Evolutionary conservation across 1,140 invertebrate genomes (phyloP).

Genomic region (Drosophila sp.): DNA sequence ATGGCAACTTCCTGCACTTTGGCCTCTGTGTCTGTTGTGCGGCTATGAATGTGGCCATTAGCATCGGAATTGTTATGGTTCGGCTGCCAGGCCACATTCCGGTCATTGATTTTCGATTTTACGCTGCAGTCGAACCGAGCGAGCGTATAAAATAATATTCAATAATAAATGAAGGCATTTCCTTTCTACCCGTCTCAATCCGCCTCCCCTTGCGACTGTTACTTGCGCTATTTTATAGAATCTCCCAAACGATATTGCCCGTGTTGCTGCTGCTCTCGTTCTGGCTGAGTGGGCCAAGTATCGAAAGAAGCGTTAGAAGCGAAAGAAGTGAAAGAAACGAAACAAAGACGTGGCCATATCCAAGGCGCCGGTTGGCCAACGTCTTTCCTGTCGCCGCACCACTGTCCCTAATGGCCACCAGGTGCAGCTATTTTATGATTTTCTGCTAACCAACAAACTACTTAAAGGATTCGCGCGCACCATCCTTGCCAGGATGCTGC

Average conservation of each 20-base stretch:
- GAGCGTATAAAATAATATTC: constrained; percentile 83
- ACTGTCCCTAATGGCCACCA: constrained; percentile 80
- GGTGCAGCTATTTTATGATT: constrained; percentile 80
- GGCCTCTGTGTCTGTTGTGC: constrained; percentile 48
- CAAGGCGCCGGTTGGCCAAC: constrained; percentile 40
- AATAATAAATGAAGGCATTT: constrained; percentile 83
- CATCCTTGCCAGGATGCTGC: constrained; percentile 32
- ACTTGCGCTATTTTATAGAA: constrained; percentile 68
- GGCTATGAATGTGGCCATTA: constrained; percentile 60
- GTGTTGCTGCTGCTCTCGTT: constrained; percentile 13
- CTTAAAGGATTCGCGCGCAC: constrained; percentile 67
- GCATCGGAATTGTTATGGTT: constrained; percentile 75
- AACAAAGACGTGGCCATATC: constrained; percentile 65
- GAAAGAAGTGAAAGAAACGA: constrained; percentile 37
- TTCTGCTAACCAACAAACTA: constrained; percentile 76
- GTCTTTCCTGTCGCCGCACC: constrained; percentile 43
- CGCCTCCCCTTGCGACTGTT: constrained; percentile 20
- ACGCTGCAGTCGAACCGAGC: constrained; percentile 62
- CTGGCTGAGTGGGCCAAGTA: constrained; percentile 30
- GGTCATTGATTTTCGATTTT: constrained; percentile 81
- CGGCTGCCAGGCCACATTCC: constrained; percentile 63
- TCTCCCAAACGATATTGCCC: constrained; percentile 64
- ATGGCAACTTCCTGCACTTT: constrained; percentile 73
- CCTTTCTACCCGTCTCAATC: constrained; percentile 51
- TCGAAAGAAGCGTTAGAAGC: constrained; percentile 36